Evolutionary conservation across 2,888 invertebrate species (phyloP).

Genomic region (Trichacis sp.): DNA sequence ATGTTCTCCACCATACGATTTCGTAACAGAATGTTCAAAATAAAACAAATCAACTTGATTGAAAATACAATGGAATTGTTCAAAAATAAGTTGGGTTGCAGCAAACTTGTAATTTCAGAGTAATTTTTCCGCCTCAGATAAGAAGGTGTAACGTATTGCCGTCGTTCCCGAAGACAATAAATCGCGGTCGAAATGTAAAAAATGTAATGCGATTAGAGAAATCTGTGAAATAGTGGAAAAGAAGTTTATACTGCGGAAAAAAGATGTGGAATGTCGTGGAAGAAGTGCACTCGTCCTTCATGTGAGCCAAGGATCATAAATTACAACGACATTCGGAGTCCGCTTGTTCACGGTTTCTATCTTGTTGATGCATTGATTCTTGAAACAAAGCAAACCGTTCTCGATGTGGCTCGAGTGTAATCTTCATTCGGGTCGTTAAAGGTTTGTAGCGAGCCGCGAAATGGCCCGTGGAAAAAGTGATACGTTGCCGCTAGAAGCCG

Average conservation of each 20-base stretch:
- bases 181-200: constrained; percentile 11
- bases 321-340: constrained; percentile 30
- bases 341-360: constrained; percentile 29
- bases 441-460: constrained; percentile 33
- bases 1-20: no score
- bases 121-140: no score
- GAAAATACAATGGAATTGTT: no score
- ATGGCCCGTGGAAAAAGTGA: constrained; percentile 39
- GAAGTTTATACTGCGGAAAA: constrained; percentile 28
- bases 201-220: constrained; percentile 37
- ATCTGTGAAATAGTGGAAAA: constrained; percentile 35
- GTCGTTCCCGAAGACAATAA: constrained; percentile 15
- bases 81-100: no score
- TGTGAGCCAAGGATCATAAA: constrained; percentile 39
- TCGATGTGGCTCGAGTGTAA: constrained; percentile 36
- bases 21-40: no score
- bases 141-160: no score
- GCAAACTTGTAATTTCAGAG: no score
- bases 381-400: constrained; percentile 38
- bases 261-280: constrained; percentile 28
- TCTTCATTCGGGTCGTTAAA: constrained; percentile 40
- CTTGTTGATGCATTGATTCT: constrained; percentile 42
- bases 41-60: no score
- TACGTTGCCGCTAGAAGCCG: constrained; percentile 22
- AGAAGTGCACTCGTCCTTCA: constrained; percentile 31